Conservation (phyloP, 2,113 vertebrate genomes). For the Amphiprion percula region DNA sequence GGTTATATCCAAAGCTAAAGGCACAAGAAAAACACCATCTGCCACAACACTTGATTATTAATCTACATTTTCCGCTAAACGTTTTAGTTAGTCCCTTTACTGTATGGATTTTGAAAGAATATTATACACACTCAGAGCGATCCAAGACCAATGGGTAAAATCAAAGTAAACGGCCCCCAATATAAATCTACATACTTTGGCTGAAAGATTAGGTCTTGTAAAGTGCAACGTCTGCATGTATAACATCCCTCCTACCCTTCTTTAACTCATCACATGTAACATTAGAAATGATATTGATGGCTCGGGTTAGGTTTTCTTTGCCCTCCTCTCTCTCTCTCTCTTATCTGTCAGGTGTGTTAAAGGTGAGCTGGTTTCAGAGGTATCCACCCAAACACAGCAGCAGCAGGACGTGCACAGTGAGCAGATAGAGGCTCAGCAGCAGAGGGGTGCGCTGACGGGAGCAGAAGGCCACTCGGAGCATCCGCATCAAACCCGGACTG, state of each 20-base stretch:
- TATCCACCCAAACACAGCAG: constrained; percentile 92
- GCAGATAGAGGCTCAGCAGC: constrained; percentile 87
- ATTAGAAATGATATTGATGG: constrained; percentile 36
- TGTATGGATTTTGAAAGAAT: not conserved
- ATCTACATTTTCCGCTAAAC: constrained; percentile 6
- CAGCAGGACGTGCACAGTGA: constrained; percentile 90
- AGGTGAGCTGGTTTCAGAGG: constrained; percentile 80
- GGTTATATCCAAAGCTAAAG: constrained; percentile 50
- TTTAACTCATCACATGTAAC: constrained; percentile 35
- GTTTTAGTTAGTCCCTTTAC: constrained; percentile 32
- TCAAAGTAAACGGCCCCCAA: constrained; percentile 8
- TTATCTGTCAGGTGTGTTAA: constrained; percentile 11
- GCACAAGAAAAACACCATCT: constrained; percentile 52
- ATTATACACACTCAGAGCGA: constrained; percentile 10
- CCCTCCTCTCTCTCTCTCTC: constrained; percentile 7
- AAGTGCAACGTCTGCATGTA: constrained; percentile 69
- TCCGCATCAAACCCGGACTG: constrained; percentile 81
- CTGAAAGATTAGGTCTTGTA: constrained; percentile 63
- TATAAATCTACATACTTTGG: constrained; percentile 67
- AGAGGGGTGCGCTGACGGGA: constrained; percentile 90
- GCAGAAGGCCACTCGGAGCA: constrained; percentile 85
- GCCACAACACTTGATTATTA: constrained; percentile 25
- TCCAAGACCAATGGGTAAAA: constrained; percentile 32
- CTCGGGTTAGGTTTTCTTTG: constrained; percentile 34
- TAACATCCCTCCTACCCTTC: not conserved